phyloP scores from a whole-genome alignment of 2,797 vertebrate species.

The Oreochromis mossambicus region DNA sequence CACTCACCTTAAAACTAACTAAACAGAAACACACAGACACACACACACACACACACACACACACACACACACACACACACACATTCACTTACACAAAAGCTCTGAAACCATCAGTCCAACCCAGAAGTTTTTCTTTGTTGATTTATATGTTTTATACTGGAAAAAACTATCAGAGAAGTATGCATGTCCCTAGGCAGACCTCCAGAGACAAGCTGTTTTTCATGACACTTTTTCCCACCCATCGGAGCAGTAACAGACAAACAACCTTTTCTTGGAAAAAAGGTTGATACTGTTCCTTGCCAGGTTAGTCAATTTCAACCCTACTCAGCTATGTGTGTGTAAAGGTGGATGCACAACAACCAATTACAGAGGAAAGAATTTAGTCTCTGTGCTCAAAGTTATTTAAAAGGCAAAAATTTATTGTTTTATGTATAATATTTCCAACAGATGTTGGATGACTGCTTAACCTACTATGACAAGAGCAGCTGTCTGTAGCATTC shows the following conservation, averaged over 20 bases:
- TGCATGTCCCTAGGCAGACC: background rate
- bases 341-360: background rate
- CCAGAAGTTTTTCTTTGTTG: background rate
- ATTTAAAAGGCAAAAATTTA: background rate
- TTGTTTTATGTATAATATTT: background rate
- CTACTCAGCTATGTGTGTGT: background rate
- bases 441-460: conserved; percentile 18
- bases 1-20: background rate
- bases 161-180: background rate
- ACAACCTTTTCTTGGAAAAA: background rate
- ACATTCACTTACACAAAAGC: background rate
- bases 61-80: background rate
- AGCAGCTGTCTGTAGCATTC: background rate
- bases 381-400: background rate
- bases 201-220: background rate
- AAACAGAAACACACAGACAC: background rate
- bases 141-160: background rate
- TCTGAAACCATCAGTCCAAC: background rate
- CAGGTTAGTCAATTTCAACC: background rate
- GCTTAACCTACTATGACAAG: background rate
- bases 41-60: too few relatives aligned
- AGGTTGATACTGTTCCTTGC: background rate
- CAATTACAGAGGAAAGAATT: background rate
- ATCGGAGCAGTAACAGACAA: background rate
- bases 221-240: background rate